Evolutionary conservation across 2,888 invertebrate genomes (phyloP).

Genomic region (Harpalus rubripes): DNA sequence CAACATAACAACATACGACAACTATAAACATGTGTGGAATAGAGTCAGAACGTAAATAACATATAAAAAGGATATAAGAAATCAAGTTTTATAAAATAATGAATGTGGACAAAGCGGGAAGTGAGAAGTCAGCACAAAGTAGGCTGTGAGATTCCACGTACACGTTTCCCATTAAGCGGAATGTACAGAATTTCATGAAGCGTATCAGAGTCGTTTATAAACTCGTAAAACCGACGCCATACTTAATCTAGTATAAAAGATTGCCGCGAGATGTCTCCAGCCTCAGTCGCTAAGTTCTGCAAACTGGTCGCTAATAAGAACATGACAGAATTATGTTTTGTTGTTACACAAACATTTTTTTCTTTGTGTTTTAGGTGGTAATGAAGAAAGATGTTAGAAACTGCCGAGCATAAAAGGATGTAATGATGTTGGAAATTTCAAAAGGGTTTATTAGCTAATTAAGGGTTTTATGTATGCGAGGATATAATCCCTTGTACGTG

Average conservation of each 20-base stretch:
- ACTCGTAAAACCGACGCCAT: constrained; percentile 61
- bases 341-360: constrained; percentile 42
- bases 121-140: constrained; percentile 9
- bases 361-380: constrained; percentile 28
- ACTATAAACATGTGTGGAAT: no score
- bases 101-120: not conserved
- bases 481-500: constrained; percentile 3
- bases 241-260: constrained; percentile 64
- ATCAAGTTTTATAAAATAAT: constrained; percentile 16
- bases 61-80: not conserved
- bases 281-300: not conserved
- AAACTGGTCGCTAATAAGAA: constrained; percentile 54
- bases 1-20: no score
- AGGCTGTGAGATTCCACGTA: constrained; percentile 4
- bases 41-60: not conserved
- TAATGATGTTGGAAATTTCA: constrained; percentile 41
- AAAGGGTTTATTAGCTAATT: constrained; percentile 44
- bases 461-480: constrained; percentile 10
- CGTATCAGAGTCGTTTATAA: constrained; percentile 62
- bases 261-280: constrained; percentile 55
- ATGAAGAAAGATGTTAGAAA: constrained; percentile 52
- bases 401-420: constrained; percentile 32
- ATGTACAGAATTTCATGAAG: constrained; percentile 60
- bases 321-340: constrained; percentile 55
- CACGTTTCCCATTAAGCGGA: constrained; percentile 38